Base-by-base conservation (phyloP, 2,888 invertebrate species). In the Chymomyza amoena region DNA sequence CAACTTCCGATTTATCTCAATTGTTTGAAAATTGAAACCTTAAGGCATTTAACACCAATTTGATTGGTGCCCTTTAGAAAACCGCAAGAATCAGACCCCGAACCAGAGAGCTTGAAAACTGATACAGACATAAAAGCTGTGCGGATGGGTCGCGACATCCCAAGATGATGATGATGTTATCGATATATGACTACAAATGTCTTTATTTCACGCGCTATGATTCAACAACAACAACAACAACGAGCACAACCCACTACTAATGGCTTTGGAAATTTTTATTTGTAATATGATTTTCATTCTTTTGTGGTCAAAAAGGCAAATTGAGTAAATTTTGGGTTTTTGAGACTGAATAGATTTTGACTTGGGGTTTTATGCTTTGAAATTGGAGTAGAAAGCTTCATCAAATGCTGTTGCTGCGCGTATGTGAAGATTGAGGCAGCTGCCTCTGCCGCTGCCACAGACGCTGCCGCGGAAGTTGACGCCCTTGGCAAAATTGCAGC, bases 1-100 rank as follows among this genome's bases (percentile, higher is more conserved):
- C 73, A 85, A 90, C 89, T 90, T 90, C 89, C 89, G 89, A 88
- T 86, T 87, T 82, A 87, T 87, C 88, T 89, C 82, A 88, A 84
- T 87, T 80, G 87, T 73, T 45, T 80, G 81, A 68, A 85, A 87
- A 90, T 81, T 82, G 79, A 88, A 86, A 89, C 81, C 79, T 79
- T 78, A 82, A 75, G 80, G 77, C 81, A 81, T 83, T 84, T 83
- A 79, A 78, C 85, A 81, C 76, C 84, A 77, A 80, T 80, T 84
- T 79, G 69, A 39, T 15, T n/a, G n/a, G n/a, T n/a, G 32, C 39
- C n/a, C 13, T 25, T 9, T 25, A 10, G 20, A 18, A 18, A 57
- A 20, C 57, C 82, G 76, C 80, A 80, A 57, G 15, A 15, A 15
- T 20, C 25, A 20, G 18, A 57, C 18, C 52, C 16, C 10, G 75